Conservation (phyloP, 2,113 vertebrate species). For the Semnornis frantzii region DNA sequence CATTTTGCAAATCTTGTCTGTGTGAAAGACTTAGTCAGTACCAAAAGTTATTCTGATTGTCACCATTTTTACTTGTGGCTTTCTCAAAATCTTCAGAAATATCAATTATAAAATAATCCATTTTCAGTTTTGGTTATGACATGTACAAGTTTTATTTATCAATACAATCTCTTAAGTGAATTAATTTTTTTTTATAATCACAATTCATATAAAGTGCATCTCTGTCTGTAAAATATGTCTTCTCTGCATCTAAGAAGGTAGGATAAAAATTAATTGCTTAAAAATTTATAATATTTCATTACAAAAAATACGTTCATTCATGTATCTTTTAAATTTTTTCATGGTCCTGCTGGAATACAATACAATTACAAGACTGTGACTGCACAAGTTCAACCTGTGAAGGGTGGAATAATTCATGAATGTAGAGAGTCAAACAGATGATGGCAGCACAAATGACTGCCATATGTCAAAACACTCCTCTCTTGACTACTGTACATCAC, state of each 20-base stretch:
- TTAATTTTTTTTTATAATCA: background rate
- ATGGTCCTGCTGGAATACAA: background rate
- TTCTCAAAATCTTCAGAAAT: background rate
- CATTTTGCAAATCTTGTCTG: background rate
- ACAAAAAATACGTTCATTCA: background rate
- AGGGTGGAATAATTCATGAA: background rate
- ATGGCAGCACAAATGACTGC: background rate
- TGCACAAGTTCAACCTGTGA: background rate
- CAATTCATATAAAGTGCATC: background rate
- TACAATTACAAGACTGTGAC: background rate
- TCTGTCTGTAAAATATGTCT: background rate
- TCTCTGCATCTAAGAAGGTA: background rate
- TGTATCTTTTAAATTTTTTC: background rate
- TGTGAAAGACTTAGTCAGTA: background rate
- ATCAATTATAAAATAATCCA: background rate
- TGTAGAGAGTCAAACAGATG: background rate
- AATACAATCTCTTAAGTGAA: background rate
- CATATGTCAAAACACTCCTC: background rate
- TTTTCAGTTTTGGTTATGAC: background rate
- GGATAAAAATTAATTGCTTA: background rate
- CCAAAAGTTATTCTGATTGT: background rate
- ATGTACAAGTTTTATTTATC: background rate
- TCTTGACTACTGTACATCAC: background rate
- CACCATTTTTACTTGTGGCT: fast-evolving
- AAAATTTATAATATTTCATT: no score